Conservation (phyloP, 2,113 vertebrate species). For the Pelobates fuscus region DNA sequence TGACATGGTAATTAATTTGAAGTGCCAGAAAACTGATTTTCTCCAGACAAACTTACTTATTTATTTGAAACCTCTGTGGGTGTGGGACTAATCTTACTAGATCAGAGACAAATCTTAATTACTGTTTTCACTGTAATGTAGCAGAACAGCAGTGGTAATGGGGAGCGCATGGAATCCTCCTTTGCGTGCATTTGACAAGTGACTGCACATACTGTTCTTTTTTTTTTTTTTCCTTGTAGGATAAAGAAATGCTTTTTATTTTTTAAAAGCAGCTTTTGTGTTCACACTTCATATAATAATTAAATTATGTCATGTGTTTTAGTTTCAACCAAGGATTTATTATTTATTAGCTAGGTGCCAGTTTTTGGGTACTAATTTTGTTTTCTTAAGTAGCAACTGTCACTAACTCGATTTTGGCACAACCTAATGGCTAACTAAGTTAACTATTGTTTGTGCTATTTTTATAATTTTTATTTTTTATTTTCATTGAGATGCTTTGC, state of each 20-base stretch:
- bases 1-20: background rate
- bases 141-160: constrained; percentile 1
- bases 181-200: background rate
- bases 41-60: background rate
- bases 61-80: background rate
- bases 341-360: too few species aligned
- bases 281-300: background rate
- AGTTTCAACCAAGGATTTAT: too few species aligned
- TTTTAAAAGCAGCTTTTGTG: background rate
- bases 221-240: constrained; percentile 7
- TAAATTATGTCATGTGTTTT: too few species aligned
- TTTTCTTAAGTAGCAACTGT: too few species aligned
- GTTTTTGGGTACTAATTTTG: too few species aligned
- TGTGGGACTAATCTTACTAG: constrained; percentile 17
- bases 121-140: constrained; percentile 14
- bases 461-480: too few species aligned
- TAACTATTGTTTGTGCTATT: too few species aligned
- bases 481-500: too few species aligned
- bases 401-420: too few species aligned
- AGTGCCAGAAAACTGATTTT: constrained; percentile 18
- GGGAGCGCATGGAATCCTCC: background rate
- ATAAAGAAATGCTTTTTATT: constrained; percentile 4
- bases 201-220: too few species aligned
- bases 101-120: constrained; percentile 34
- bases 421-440: too few species aligned